Percentiles rank a stretch among this genome's conserved stretches.
These are phyloP conservation scores for Mustelus asterias DNA, from an alignment of 2,113 vertebrate species.

Conservation along the genomic window DNA sequence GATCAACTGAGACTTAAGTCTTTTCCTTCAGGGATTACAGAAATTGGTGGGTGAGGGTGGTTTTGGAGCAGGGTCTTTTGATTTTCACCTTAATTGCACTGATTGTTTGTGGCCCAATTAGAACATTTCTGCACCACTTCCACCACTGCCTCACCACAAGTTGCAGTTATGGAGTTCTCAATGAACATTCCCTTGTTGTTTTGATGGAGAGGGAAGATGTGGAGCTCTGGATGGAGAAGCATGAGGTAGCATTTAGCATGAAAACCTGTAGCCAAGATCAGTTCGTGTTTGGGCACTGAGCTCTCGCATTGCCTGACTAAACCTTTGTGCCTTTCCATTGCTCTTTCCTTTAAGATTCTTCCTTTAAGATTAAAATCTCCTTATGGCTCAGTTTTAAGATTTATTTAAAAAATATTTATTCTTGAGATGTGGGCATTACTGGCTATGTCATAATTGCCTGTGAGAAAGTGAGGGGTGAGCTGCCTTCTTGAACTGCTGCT, in stretches of 20 bases:
- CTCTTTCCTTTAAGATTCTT: too few relatives aligned
- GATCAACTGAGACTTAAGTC: background rate
- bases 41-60: background rate
- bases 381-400: too few relatives aligned
- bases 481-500: too few relatives aligned
- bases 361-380: too few relatives aligned
- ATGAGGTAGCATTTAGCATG: background rate
- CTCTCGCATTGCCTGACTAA: background rate
- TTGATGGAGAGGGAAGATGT: background rate
- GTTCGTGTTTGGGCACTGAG: background rate
- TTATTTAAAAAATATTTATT: too few relatives aligned
- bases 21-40: background rate
- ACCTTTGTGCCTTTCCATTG: too few relatives aligned
- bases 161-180: background rate
- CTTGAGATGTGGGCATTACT: too few relatives aligned
- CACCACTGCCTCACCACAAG: background rate
- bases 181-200: background rate
- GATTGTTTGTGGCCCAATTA: background rate
- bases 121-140: background rate
- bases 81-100: background rate
- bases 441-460: too few relatives aligned
- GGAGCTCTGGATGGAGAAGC: background rate
- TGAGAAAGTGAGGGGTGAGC: too few relatives aligned
- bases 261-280: too few relatives aligned
- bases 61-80: background rate